Conservation (phyloP, 2,888 invertebrate genomes). For the Lordiphosa fenestrarum region DNA sequence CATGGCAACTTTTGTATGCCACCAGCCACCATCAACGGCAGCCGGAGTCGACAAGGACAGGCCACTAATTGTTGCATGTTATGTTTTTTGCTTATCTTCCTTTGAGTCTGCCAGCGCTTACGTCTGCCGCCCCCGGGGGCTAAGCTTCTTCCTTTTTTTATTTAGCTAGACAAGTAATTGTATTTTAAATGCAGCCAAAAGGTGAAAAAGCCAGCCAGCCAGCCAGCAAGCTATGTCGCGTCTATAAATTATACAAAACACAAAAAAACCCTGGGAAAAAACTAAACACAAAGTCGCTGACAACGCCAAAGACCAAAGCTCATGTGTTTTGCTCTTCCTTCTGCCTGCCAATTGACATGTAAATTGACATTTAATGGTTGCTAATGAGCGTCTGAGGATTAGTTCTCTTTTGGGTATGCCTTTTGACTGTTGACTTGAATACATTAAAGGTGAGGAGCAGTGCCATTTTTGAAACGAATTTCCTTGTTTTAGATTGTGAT, state of each 20-base stretch:
- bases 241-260: slow-evolving; percentile 70
- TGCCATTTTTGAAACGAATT: slow-evolving; percentile 6
- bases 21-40: slow-evolving; percentile 26
- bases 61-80: slow-evolving; percentile 73
- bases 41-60: slow-evolving; percentile 20
- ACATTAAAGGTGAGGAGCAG: slow-evolving; percentile 1
- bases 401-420: slow-evolving; percentile 31
- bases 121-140: background rate
- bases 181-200: slow-evolving; percentile 72
- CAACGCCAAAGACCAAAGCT: slow-evolving; percentile 55
- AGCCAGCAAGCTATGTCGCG: slow-evolving; percentile 49
- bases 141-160: slow-evolving; percentile 7
- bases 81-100: slow-evolving; percentile 67
- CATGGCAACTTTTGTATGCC: slow-evolving; percentile 70
- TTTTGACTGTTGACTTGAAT: slow-evolving; percentile 32
- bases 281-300: slow-evolving; percentile 54
- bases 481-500: slow-evolving; percentile 6
- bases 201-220: slow-evolving; percentile 35
- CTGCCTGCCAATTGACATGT: slow-evolving; percentile 75
- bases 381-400: slow-evolving; percentile 72
- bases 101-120: slow-evolving; percentile 14
- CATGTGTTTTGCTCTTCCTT: slow-evolving; percentile 46
- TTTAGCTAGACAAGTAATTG: slow-evolving; percentile 68
- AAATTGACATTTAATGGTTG: slow-evolving; percentile 79
- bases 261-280: slow-evolving; percentile 17